A percentile compares a stretch with the other conserved stretches of the same genome.
Conservation (phyloP, 1,140 invertebrate species). For the Megalonaias nervosa region DNA sequence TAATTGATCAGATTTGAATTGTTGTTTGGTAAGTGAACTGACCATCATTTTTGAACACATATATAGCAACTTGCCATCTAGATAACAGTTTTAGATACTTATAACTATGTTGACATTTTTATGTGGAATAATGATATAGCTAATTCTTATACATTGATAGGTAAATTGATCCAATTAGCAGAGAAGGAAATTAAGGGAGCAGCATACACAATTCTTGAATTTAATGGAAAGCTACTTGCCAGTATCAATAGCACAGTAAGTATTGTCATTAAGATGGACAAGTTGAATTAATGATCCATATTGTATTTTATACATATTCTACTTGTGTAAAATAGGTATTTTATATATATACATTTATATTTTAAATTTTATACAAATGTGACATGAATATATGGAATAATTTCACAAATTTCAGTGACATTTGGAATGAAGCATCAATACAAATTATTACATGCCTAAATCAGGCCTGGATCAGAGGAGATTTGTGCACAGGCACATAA, state of each 20-base stretch:
- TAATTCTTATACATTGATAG: constrained; percentile 37
- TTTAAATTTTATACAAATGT: neutral
- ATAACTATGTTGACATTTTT: neutral
- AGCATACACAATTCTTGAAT: constrained; percentile 82
- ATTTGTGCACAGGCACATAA: no score
- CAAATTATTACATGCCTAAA: no score
- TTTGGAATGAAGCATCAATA: no score
- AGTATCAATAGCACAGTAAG: constrained; percentile 96
- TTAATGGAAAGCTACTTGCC: constrained; percentile 96
- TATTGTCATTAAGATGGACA: constrained; percentile 24
- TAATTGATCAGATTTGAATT: neutral
- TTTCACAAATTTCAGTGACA: no score
- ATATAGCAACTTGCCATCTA: neutral
- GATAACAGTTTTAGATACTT: no score
- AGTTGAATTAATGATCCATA: neutral
- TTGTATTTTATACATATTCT: neutral
- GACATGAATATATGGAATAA: neutral
- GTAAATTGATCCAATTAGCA: constrained; percentile 88
- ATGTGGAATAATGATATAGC: constrained; percentile 1
- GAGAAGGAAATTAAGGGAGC: constrained; percentile 98
- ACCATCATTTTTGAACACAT: neutral
- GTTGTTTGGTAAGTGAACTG: neutral
- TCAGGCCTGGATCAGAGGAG: no score
- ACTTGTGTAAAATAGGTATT: neutral
- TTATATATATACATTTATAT: neutral